Evolutionary conservation across 2,797 vertebrate species (phyloP).

Genomic region (Enteromius thamalakanensis): DNA sequence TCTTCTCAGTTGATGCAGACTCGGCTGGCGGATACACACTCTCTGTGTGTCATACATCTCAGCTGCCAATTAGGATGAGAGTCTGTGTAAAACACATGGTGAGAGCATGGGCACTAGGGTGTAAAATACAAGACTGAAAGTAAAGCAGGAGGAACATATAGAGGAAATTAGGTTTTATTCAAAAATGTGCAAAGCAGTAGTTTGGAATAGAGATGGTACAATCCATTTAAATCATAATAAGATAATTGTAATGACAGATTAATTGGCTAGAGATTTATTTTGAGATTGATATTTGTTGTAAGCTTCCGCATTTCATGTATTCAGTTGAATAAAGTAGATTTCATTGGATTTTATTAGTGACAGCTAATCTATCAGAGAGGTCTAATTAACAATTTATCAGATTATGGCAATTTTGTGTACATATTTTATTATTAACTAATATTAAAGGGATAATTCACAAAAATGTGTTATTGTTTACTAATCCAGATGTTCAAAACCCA

Average conservation of each 20-base stretch:
- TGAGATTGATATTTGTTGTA: conserved; percentile 7
- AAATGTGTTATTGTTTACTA: background rate
- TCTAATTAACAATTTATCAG: no score
- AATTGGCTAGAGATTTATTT: background rate
- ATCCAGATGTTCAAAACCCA: background rate
- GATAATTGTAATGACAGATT: background rate
- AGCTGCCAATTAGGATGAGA: conserved; percentile 57
- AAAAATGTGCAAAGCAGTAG: background rate
- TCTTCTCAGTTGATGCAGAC: conserved; percentile 13
- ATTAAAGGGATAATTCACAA: background rate
- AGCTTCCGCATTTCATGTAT: background rate
- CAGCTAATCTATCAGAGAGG: background rate
- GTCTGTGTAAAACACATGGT: conserved; percentile 24
- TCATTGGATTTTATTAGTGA: background rate
- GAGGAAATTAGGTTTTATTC: background rate
- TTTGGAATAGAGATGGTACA: background rate
- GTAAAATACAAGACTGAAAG: background rate
- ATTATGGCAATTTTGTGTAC: background rate
- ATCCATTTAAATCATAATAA: background rate
- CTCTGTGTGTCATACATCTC: conserved; percentile 46
- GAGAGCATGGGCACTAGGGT: conserved; percentile 12
- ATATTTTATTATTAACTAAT: background rate
- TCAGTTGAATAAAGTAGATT: background rate
- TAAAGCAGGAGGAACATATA: conserved; percentile 20
- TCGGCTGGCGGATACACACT: conserved; percentile 16